Conservation (phyloP, 2,888 invertebrate genomes). For the Andrena fulva region DNA sequence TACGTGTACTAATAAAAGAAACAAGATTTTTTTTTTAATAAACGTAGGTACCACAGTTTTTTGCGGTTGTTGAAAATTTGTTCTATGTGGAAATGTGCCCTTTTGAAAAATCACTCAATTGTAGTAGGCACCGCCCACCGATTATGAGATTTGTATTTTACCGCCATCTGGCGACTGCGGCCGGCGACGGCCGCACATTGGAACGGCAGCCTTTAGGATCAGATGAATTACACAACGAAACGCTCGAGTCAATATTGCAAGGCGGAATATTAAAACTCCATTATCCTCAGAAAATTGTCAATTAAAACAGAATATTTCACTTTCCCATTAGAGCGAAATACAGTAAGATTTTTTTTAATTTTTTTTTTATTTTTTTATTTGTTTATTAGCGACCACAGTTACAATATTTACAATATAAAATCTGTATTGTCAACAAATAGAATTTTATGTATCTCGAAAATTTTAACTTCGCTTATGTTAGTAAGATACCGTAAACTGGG, state of each 20-base stretch:
- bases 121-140: background rate
- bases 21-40: too few species aligned
- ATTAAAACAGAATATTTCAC: background rate
- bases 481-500: too few species aligned
- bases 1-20: too few species aligned
- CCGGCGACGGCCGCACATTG: too few species aligned
- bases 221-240: background rate
- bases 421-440: conserved; percentile 1
- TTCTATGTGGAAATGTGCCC: too few species aligned
- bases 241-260: background rate
- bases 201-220: background rate
- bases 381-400: too few species aligned
- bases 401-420: background rate
- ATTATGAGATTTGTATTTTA: background rate
- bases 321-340: background rate
- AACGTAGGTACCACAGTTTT: too few species aligned
- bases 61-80: too few species aligned
- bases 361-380: too few species aligned
- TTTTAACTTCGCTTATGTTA: too few species aligned
- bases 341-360: background rate
- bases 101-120: too few species aligned
- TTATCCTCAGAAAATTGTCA: background rate
- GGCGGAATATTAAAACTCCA: background rate
- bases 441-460: too few species aligned
- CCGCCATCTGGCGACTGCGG: background rate